Base-by-base conservation (phyloP, 2,113 vertebrate genomes). In the Amblyopsis rosae region DNA sequence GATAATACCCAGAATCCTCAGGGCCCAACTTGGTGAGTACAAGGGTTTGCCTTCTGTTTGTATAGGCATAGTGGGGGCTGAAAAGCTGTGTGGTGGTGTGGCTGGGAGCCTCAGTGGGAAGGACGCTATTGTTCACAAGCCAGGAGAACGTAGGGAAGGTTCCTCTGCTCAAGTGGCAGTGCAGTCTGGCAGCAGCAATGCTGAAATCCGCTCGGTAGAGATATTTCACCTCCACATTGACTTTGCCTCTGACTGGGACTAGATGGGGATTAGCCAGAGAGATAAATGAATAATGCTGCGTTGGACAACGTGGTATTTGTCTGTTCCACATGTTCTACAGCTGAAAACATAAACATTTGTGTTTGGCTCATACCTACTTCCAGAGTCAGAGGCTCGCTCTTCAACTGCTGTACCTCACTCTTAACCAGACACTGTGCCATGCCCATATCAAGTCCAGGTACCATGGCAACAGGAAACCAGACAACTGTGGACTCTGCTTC, bases 141-240 rank as follows among this genome's bases (percentile, higher is more conserved):
- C 93, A 94, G 65, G 79, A 80, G 76, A 89, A 51, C 1, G 66
- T 16, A 8, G 92, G 92, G 57, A 93, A 93, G 0, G 89, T 92
- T 41, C 93, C 93, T 50, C 66, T 82, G 61, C 70, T 61, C 66
- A 88, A 2, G 0, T 51, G n/a, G 62, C 93, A 94, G 12, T 41
- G 80, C 35, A 94, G 80, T 6, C 54, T 70, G 65, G 72, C 83
- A 0, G 81, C 87, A 0, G 59, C 49, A n/a, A 74, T 59, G 26
- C 35, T 77, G 47, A 70, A 82, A n/a, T 85, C 72, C 0, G 41
- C 74, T 4, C 63, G 81, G 74, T 90, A 82, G 15, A 94, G 82
- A 73, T 93, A 87, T 3, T 88, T 82, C 46, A 91, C 83, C 15
- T 87, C 82, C 16, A 93, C 72, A 13, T 73, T 74, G 3, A 85